phyloP scores from a whole-genome alignment of 53 echinoderm and acorn worm species.

The Paracentrotus lividus region DNA sequence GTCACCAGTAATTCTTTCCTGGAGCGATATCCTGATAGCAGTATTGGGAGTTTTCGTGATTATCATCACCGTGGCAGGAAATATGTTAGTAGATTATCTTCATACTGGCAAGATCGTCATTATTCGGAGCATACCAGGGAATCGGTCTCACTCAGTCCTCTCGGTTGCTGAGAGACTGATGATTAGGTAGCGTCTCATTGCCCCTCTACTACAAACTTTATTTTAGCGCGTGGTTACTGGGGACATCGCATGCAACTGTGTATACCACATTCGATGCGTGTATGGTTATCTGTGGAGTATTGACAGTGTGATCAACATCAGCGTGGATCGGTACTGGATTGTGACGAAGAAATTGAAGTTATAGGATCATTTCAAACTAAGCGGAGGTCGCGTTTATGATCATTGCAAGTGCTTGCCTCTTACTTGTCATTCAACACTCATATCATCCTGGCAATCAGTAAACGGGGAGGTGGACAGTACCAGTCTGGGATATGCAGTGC shows the following conservation, averaged over 20 bases:
- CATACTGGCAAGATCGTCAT: neutral
- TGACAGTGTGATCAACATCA: slow-evolving; percentile 7
- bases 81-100: neutral
- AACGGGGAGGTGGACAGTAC: neutral
- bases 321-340: slow-evolving; percentile 56
- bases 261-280: neutral
- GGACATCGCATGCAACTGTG: neutral
- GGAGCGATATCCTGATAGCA: neutral
- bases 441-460: neutral
- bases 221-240: neutral
- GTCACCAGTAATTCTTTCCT: neutral
- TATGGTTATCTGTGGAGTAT: neutral
- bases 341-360: slow-evolving; percentile 46
- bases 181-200: neutral
- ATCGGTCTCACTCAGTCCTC: neutral
- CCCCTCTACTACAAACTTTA: neutral
- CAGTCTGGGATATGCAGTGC: neutral
- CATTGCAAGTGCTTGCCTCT: neutral
- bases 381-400: neutral
- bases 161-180: slow-evolving; percentile 21
- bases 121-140: neutral
- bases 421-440: neutral
- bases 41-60: neutral
- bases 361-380: neutral
- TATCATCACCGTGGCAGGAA: neutral